Base-by-base conservation (phyloP, 2,797 vertebrate genomes). In the Cygnus olor region DNA sequence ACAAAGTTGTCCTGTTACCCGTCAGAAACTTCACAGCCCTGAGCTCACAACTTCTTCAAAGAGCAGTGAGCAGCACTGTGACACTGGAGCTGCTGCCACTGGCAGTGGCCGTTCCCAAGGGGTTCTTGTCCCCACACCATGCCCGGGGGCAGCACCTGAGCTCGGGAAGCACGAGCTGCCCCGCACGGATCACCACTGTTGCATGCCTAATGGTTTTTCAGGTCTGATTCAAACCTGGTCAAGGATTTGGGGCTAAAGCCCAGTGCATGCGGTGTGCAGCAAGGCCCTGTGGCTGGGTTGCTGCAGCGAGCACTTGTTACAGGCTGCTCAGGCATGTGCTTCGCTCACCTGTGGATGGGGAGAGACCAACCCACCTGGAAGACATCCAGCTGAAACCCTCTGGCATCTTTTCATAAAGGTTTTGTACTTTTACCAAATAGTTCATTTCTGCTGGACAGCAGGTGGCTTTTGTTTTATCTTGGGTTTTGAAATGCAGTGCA, bases 161-260 rank as follows among this genome's bases (percentile, higher is more conserved):
- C 68, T 30, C 0, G 0, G 7, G 44, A 27, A 10, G 44, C 24
- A 5, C 1, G 25, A 36, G 40, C 77, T 4, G 3, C 38, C 5
- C n/a, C 21, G 34, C 9, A 3, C 13, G 9, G n/a, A 10, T 6
- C 11, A 21, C 1, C 1, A 28, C 77, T 22, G 54, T 4, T 14
- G 24, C 45, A 1, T 2, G 47, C 3, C 30, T 2, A 20, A 1
- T 1, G 25, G 61, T n/a, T 36, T 36, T 6, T 20, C 4, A 2
- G 53, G 36, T 11, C 30, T 9, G 30, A 9, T 2, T 4, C 45
- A 4, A 12, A 1, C 18, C 9, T 28, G 11, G 66, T 7, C 36
- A 36, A 57, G 56, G 24, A 3, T 5, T 22, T 30, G 2, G n/a
- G 20, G 6, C 13, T 14, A 11, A 18, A 18, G 56, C 51, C 66